Evolutionary conservation across 1,140 invertebrate species (phyloP), one percentile per base, ranked within the genome.

Genomic region (Cyclargus thomasi): DNA sequence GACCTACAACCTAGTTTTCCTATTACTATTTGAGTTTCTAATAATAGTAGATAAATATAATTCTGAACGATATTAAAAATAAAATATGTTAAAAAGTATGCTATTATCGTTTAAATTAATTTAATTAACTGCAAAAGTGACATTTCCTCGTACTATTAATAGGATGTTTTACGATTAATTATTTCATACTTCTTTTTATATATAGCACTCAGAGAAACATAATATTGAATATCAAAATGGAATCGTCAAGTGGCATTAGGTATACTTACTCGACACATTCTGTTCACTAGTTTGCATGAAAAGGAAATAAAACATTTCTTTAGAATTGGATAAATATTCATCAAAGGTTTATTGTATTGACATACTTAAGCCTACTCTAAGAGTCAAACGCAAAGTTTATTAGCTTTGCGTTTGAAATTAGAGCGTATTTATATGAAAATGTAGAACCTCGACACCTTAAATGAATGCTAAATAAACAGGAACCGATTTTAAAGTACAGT

Each of bases 81-180:
- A 29, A 29, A 29, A 29, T 29, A 29, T 6, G 8, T 29, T 29
- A 4, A 29, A 29, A n/a, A n/a, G n/a, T n/a, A n/a, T 29, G 29
- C 29, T 29, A 7, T 29, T 29, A 29, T 29, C 4, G 4, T 29
- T 29, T 29, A 8, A 29, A 8, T 7, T 29, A n/a, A n/a, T n/a
- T n/a, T n/a, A n/a, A n/a, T 29, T 29, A 7, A 29, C 29, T 66
- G 70, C 70, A 69, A 65, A 65, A 47, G 2, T 47, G 36, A 47
- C 39, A 47, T 47, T 47, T 47, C 39, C 39, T 47, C 10, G 39
- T 47, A 14, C 39, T 47, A 47, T 47, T 47, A 47, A 47, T 47
- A 16, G 39, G 14, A 47, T 6, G 29, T 29, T 0, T 29, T 29
- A 29, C 8, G 5, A 29, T 29, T 4, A 29, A 29, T 29, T 5